Conservation (phyloP, 2,113 vertebrate genomes). For the Numenius arquata region DNA sequence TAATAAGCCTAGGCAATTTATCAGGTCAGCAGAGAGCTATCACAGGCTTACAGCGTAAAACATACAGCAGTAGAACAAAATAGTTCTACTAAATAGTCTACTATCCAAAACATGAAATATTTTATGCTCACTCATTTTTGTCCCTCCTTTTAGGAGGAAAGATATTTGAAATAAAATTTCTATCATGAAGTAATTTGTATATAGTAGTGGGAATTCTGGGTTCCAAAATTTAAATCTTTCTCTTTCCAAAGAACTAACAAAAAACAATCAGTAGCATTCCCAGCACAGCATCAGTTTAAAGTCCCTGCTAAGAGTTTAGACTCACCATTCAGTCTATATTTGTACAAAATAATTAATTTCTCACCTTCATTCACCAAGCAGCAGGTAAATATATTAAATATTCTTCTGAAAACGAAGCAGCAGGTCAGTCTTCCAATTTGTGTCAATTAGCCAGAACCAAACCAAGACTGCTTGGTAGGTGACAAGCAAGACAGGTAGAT, state of each 20-base stretch:
- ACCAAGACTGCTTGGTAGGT: not conserved
- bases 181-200: slow-evolving; percentile 7
- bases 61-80: not conserved
- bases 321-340: not conserved
- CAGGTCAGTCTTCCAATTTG: not conserved
- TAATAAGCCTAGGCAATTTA: not conserved
- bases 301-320: not conserved
- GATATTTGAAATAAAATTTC: slow-evolving; percentile 17
- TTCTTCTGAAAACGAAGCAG: not conserved
- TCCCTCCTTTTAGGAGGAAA: slow-evolving; percentile 3
- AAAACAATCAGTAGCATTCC: not conserved
- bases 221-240: not conserved
- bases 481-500: not conserved
- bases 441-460: not conserved
- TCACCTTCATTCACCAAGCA: not conserved
- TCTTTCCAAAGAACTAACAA: not conserved
- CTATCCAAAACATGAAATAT: not conserved
- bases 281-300: not conserved
- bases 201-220: not conserved
- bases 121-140: not conserved
- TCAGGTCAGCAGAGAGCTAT: not conserved
- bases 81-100: not conserved
- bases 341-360: not conserved
- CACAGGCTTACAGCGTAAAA: not conserved
- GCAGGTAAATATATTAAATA: not conserved